Base-by-base conservation (phyloP, 2,888 invertebrate genomes). In the Notodonta ziczac region DNA sequence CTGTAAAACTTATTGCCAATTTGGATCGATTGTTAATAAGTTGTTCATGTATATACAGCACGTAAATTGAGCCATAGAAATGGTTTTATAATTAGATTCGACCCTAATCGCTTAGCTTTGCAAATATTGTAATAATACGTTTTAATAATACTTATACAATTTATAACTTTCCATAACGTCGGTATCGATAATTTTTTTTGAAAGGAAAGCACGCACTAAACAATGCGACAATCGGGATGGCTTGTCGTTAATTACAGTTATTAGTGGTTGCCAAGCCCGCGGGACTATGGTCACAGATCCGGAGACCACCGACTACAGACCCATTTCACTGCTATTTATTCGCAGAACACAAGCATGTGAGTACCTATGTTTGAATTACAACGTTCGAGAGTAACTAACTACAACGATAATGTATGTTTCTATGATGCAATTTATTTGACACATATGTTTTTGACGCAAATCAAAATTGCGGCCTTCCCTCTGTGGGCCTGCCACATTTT, bases 191-290 rank as follows among this genome's bases (percentile, higher is more conserved):
- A 67, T 62, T 55, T 60, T 50, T 50, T 42, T 13, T 35, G 48
- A 32, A 58, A 52, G 50, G 24, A 16, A 7, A 52, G 61, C 52
- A 62, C 73, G 66, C 65, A 69, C 77, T 68, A 67, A 63, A 61
- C 61, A 61, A 61, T 68, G 67, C 71, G 73, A 73, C 81, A 80
- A 81, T 83, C 82, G 83, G 83, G 84, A 84, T 83, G 83, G 80
- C 78, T 83, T 74, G 77, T 74, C 80, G 81, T 84, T 91, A 90
- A 91, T 90, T 89, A 87, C 89, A 80, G 89, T 88, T 88, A 90
- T 91, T 88, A 89, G 83, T 81, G 84, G 84, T 84, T 77, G 83
- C 83, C 77, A 73, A 76, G 78, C 84, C 81, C 81, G 74, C 79
- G 80, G 81, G 84, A 85, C 77, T 68, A 69, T 73, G 84, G 86